Base-by-base conservation (phyloP, 2,888 invertebrate genomes). In the Pilophorus perplexus region DNA sequence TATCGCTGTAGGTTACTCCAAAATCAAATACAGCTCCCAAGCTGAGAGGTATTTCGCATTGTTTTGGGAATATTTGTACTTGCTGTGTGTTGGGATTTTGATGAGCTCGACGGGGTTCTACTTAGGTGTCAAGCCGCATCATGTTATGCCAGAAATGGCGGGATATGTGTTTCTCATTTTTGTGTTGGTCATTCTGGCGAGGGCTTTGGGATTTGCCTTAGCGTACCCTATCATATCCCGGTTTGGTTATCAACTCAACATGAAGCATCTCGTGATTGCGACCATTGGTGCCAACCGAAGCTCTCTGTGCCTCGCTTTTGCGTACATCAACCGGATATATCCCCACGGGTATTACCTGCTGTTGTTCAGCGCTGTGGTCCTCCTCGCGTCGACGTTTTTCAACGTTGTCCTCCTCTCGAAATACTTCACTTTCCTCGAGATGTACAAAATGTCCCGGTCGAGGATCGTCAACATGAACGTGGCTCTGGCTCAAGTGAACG, bases 361-460 rank as follows among this genome's bases (percentile, higher is more conserved):
- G 5, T 33, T 46, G 14, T 28, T 62, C 25, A 20, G 28, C 28
- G 23, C 62, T 1, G 46, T 62, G 5, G 37, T 66, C n/a, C 1
- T n/a, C 10, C 38, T 66, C 2, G 18, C 44, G 20, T 66, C 66
- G 2, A 44, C 42, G 3, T 66, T 66, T 37, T 57, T 66, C 55
- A 66, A 66, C 23, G 46, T 57, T 5, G 55, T 66, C 16, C 55
- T 66, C 28, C 66, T 66, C 10, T 46, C 28, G 8, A 57, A 66
- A 14, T 55, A 52, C 27, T 40, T 66, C 3, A 14, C 20, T 6
- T 27, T 66, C 25, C 42, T 66, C 22, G 66, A 42, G n/a, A 42
- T 66, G 66, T 66, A 57, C 48, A 52, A 66, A n/a, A 52, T 66
- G 57, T 66, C 66, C 33, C 37, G 57, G 1, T 57, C 66, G 2